phyloP scores from a whole-genome alignment of 2,888 invertebrate species.

The Philhelius pedissequus region DNA sequence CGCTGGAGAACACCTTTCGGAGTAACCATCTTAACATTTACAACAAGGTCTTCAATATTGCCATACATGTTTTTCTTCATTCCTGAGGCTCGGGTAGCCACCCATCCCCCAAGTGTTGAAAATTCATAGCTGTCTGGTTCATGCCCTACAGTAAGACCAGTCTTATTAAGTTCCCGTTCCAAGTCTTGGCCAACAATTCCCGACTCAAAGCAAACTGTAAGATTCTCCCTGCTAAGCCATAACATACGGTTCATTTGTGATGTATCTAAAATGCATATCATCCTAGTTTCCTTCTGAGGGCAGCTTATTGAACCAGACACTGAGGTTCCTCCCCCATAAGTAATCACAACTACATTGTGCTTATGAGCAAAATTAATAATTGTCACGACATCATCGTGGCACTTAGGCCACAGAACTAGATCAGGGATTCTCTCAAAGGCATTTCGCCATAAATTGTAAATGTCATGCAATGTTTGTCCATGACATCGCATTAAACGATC shows the following conservation, averaged over 20 bases:
- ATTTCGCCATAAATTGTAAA: slow-evolving; percentile 87
- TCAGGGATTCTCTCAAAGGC: slow-evolving; percentile 93
- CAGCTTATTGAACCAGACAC: slow-evolving; percentile 94
- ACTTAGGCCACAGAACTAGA: slow-evolving; percentile 93
- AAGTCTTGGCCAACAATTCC: slow-evolving; percentile 97
- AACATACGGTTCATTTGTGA: slow-evolving; percentile 97
- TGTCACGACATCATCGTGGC: slow-evolving; percentile 90
- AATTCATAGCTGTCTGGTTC: slow-evolving; percentile 99
- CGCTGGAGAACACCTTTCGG: slow-evolving; percentile 91
- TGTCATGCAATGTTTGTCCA: slow-evolving; percentile 95
- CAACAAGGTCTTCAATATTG: slow-evolving; percentile 96
- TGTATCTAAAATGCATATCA: slow-evolving; percentile 94
- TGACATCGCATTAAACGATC: slow-evolving; percentile 94
- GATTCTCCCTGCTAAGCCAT: slow-evolving; percentile 93
- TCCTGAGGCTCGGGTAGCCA: slow-evolving; percentile 97
- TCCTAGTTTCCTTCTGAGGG: slow-evolving; percentile 86
- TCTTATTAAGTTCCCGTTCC: slow-evolving; percentile 88
- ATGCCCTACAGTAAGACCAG: slow-evolving; percentile 94
- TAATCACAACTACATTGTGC: slow-evolving; percentile 90
- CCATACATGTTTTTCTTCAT: slow-evolving; percentile 99
- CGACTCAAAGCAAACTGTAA: slow-evolving; percentile 90
- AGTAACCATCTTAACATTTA: slow-evolving; percentile 93
- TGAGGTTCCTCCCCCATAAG: slow-evolving; percentile 96
- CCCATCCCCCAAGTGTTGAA: slow-evolving; percentile 98
- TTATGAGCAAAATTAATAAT: slow-evolving; percentile 88